These are phyloP conservation scores for Pristionchus arcanus DNA, from an alignment of 2,888 invertebrate species.

Conservation along the genomic window DNA sequence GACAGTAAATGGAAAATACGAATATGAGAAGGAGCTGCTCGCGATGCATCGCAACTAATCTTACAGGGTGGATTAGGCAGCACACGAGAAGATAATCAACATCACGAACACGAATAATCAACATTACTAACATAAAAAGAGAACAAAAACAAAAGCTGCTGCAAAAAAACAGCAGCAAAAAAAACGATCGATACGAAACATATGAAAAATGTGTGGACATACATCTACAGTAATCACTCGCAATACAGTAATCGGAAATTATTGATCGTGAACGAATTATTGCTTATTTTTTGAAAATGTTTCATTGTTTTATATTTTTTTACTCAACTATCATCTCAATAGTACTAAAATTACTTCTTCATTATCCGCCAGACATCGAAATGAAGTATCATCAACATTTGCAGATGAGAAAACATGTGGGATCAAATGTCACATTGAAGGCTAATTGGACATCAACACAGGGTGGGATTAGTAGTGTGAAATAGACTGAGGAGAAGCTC, in stretches of 20 bases:
- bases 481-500: background rate
- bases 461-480: conserved; percentile 44
- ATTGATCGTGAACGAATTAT: background rate
- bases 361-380: background rate
- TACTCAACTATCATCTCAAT: background rate
- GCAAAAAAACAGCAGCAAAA: background rate
- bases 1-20: background rate
- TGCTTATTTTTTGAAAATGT: background rate
- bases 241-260: background rate
- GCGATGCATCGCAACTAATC: background rate
- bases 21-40: background rate
- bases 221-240: background rate
- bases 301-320: background rate
- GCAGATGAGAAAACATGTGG: conserved; percentile 24
- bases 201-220: background rate
- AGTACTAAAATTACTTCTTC: background rate
- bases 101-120: background rate
- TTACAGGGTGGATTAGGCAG: background rate
- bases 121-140: background rate
- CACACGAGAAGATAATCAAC: background rate
- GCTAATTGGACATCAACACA: conserved; percentile 43
- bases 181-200: background rate
- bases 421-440: conserved; percentile 27
- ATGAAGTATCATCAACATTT: background rate
- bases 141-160: background rate